Conservation (phyloP, 2,797 vertebrate species). For the Limnodromus scolopaceus region DNA sequence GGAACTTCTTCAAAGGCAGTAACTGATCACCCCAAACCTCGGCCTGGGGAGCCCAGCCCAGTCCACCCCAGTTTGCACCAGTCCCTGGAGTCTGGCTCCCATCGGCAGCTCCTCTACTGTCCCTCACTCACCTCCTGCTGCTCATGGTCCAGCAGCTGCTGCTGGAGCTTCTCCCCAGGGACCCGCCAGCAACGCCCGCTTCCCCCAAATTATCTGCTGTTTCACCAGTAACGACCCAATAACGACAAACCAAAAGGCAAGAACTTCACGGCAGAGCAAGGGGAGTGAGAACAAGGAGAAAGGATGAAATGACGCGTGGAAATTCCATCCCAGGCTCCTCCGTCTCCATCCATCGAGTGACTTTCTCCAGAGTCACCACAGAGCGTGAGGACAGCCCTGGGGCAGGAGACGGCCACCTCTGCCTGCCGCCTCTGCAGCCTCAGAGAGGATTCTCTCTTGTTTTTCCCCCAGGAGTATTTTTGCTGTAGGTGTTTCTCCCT, state of each 20-base stretch:
- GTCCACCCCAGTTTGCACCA: not conserved
- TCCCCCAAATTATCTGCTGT: not conserved
- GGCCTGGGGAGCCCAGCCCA: not conserved
- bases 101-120: not conserved
- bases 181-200: too few species aligned
- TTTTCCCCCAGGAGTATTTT: not conserved
- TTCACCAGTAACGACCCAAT: not conserved
- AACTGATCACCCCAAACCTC: not conserved
- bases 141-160: not conserved
- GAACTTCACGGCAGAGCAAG: not conserved
- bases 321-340: not conserved
- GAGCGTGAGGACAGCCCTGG: too few species aligned
- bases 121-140: not conserved
- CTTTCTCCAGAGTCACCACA: not conserved
- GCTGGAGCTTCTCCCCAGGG: not conserved
- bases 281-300: not conserved
- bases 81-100: constrained; percentile 6
- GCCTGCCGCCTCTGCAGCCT: not conserved
- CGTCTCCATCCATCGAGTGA: not conserved
- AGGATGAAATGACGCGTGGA: not conserved
- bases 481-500: not conserved
- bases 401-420: not conserved
- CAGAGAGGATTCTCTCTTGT: not conserved
- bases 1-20: not conserved
- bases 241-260: not conserved